phyloP scores from a whole-genome alignment of 2,888 invertebrate species.

The Diadegma fenestrale region DNA sequence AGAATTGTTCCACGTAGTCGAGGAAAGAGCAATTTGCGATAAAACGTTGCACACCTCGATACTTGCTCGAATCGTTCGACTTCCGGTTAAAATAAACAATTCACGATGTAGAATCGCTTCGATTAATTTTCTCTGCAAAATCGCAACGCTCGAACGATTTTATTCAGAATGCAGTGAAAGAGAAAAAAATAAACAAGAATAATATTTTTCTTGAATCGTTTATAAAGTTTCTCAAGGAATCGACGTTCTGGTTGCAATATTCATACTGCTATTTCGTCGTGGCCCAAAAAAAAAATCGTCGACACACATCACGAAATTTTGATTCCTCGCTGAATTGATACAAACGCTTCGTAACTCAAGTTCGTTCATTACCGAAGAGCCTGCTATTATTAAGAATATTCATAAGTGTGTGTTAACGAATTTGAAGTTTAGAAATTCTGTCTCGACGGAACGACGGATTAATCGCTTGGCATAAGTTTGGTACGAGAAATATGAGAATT shows the following conservation, averaged over 20 bases:
- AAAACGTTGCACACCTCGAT: constrained; percentile 33
- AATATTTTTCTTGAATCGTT: background rate
- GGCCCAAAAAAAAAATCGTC: background rate
- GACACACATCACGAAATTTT: background rate
- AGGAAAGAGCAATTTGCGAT: constrained; percentile 65
- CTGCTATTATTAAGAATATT: no score
- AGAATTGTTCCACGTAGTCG: constrained; percentile 25
- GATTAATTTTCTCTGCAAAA: background rate
- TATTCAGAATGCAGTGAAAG: background rate
- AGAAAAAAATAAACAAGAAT: background rate
- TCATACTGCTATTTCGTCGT: background rate
- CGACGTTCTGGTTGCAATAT: background rate
- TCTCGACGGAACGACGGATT: constrained; percentile 46
- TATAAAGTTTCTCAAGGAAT: background rate
- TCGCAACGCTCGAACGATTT: background rate
- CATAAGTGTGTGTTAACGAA: constrained; percentile 21
- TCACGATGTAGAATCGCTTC: constrained; percentile 42
- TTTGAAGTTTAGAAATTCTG: constrained; percentile 58
- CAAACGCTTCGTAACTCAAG: background rate
- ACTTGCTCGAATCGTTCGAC: constrained; percentile 46
- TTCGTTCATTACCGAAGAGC: no score
- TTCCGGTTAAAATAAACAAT: constrained; percentile 60
- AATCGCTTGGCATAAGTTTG: constrained; percentile 31
- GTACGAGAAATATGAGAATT: constrained; percentile 41
- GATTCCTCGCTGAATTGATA: background rate